Evolutionary conservation across 2,888 invertebrate species (phyloP).

Genomic region (Scotopteryx bipunctaria): DNA sequence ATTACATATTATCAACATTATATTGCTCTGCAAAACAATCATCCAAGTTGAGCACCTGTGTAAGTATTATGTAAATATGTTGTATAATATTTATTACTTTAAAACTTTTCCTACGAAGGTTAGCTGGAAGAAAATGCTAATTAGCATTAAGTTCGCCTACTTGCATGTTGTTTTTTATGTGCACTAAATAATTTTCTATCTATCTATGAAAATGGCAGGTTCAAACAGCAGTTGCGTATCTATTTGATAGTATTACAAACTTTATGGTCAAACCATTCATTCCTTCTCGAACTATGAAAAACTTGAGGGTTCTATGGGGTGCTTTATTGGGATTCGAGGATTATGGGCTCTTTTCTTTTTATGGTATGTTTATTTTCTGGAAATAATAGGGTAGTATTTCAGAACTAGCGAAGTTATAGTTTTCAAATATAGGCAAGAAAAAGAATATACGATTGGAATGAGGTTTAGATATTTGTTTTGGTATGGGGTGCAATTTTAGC

Average conservation of each 20-base stretch:
- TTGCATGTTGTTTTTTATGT: too few relatives aligned
- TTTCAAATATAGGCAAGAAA: background rate
- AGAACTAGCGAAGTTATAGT: background rate
- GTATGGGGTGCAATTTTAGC: too few relatives aligned
- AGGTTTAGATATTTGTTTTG: background rate
- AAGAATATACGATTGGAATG: background rate
- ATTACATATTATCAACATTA: too few relatives aligned
- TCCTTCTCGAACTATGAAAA: constrained; percentile 16
- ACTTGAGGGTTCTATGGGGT: constrained; percentile 18
- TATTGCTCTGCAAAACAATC: too few relatives aligned
- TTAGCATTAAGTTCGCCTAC: too few relatives aligned
- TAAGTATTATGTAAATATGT: too few relatives aligned
- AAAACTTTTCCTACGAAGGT: too few relatives aligned
- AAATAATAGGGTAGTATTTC: constrained; percentile 3
- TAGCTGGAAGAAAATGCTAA: too few relatives aligned
- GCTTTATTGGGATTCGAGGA: constrained; percentile 17
- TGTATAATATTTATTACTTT: too few relatives aligned
- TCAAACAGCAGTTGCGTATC: background rate
- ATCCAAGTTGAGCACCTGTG: too few relatives aligned
- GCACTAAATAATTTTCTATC: too few relatives aligned
- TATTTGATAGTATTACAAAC: background rate
- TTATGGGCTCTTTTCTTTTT: constrained; percentile 14
- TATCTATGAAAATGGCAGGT: too few relatives aligned
- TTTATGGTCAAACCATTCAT: constrained; percentile 4
- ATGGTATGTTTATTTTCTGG: constrained; percentile 22